Evolutionary conservation across 2,113 vertebrate genomes (phyloP), one percentile per base, ranked within the genome.

Genomic region (Gavia stellata): DNA sequence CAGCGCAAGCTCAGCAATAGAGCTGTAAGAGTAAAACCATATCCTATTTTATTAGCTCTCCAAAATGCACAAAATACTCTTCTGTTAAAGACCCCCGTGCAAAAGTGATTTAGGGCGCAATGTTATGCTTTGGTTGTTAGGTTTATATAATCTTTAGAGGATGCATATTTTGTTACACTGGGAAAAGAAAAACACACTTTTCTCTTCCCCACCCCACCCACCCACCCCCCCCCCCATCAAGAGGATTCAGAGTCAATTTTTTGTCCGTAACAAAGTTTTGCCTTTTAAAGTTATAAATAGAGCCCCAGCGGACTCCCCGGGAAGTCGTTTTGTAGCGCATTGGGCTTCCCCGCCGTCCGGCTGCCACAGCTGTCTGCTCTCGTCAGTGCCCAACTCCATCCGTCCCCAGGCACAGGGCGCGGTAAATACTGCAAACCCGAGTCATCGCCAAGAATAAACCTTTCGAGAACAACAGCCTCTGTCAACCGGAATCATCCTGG

Each of bases 401-500:
- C n/a, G 20, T 68, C 87, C 72, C 81, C 36, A 5, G 79, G 80
- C 73, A 17, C 31, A 3, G 56, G 33, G 36, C 40, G 3, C 70
- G 8, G 90, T 6, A 20, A 65, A 55, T 78, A 4, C 97, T 90
- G 72, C 63, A 12, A 62, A 4, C 62, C 86, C 94, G 38, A 36
- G 84, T 97, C 98, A 98, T 96, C 34, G 93, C 98, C 81, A 88
- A 97, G 97, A 98, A 98, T 98, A 98, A 98, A 97, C 94, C 90
- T 55, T 53, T 72, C 55, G 47, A 33, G 95, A 92, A 26, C 81
- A 96, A 36, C 81, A 56, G 84, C 93, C 89, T 63, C 68, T n/a
- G 70, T 62, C 77, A 53, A 33, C 93, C 97, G 53, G 24, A 79
- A 88, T 52, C 74, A 92, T 95, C 98, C 71, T 28, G 91, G 94